Base-by-base conservation (phyloP, 2,797 vertebrate genomes). In the Anisognathus igniventris region DNA sequence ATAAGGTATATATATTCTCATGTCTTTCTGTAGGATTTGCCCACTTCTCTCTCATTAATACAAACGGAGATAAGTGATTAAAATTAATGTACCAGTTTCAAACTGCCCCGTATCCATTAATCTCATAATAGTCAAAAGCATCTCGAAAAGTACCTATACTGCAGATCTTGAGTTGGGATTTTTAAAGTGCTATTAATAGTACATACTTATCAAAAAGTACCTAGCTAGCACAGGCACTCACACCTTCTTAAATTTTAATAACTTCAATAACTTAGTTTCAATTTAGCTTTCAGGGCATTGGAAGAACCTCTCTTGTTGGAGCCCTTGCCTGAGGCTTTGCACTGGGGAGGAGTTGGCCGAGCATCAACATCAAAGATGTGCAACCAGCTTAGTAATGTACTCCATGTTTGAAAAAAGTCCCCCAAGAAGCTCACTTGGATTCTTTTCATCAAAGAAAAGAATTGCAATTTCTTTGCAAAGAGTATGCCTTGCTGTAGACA, bases 81-180 rank as follows among this genome's bases (percentile, higher is more conserved):
- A 96, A 96, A 96, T 96, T 94, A n/a, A 74, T 93, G 91, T 48
- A 54, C 13, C 76, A 47, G 64, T 80, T 97, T 89, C 93, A 96
- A 94, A 92, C 84, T 90, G 79, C 64, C 70, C 89, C n/a, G 1
- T 93, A 85, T 81, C 95, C 95, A 91, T 93, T 92, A 96, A 95
- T 95, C 78, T 84, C 94, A 40, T 81, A 88, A 87, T 50, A 95
- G 86, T 92, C 87, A 71, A 90, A 92, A 91, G 35, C n/a, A 44
- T 65, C 21, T 10, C 86, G 70, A 95, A 94, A 71, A 71, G 71
- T 62, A 92, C 39, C 73, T 92, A 33, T 72, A 68, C 3, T 40
- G 73, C 81, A 79, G 48, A 39, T 60, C 88, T 56, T 28, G 48
- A 21, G 40, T 24, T 86, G 77, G 74, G 22, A 45, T 92, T 83